Percentiles rank a stretch among this genome's conserved stretches.
phyloP scores from a whole-genome alignment of 1,140 invertebrate genomes.

The Linepithema humile region DNA sequence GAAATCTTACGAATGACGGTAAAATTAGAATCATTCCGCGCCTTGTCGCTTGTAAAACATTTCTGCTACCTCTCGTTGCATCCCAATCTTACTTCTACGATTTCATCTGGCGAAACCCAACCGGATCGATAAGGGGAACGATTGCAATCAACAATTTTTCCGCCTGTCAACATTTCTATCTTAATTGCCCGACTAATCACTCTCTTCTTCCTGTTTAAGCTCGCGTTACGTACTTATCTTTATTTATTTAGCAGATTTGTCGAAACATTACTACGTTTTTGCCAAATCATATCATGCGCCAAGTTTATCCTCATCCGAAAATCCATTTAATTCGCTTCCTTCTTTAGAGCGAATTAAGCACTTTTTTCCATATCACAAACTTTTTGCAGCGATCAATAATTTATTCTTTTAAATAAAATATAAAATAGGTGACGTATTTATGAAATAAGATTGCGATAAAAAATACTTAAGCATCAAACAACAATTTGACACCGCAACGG shows the following conservation, averaged over 20 bases:
- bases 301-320: neutral
- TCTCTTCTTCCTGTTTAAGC: neutral
- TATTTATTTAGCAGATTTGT: neutral
- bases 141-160: slow-evolving; percentile 46
- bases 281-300: neutral
- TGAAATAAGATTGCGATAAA: neutral
- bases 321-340: neutral
- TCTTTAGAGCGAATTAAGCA: neutral
- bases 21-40: slow-evolving; percentile 16
- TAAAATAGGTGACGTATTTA: neutral
- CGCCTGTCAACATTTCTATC: slow-evolving; percentile 42
- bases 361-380: neutral
- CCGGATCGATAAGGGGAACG: slow-evolving; percentile 30
- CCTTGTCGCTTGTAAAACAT: neutral
- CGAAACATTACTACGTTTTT: neutral
- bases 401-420: neutral
- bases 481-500: neutral
- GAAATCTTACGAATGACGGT: slow-evolving; percentile 25
- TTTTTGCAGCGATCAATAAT: neutral
- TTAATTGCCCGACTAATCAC: slow-evolving; percentile 25
- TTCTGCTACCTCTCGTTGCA: slow-evolving; percentile 15
- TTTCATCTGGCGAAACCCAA: slow-evolving; percentile 58
- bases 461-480: neutral
- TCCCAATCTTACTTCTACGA: slow-evolving; percentile 53
- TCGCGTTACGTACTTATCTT: neutral